Conservation (phyloP, 2,113 vertebrate species). For the Antechinus flavipes region DNA sequence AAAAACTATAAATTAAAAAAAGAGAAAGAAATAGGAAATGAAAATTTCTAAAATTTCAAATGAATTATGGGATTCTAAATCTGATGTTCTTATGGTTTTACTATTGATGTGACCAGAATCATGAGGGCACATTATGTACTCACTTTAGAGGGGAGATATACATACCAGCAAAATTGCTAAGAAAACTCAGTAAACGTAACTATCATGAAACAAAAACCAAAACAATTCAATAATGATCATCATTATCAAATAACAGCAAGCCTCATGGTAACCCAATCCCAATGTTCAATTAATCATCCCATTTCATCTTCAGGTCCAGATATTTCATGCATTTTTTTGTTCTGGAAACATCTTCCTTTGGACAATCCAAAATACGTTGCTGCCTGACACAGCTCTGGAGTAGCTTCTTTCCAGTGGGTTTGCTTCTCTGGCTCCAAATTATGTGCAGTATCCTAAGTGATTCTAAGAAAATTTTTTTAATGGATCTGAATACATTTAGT, state of each 20-base stretch:
- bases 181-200: no score
- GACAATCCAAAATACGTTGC: background rate
- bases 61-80: no score
- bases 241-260: background rate
- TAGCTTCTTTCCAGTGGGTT: background rate
- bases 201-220: background rate
- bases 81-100: no score
- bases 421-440: background rate
- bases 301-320: background rate
- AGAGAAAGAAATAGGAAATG: no score
- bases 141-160: no score
- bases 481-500: background rate
- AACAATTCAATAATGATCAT: background rate
- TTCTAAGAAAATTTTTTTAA: background rate
- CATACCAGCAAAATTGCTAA: no score
- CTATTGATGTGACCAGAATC: no score
- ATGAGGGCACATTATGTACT: no score
- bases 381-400: background rate
- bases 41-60: no score
- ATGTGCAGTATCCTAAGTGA: background rate
- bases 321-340: background rate
- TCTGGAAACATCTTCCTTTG: background rate
- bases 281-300: no score
- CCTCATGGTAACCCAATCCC: background rate
- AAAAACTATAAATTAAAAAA: no score